These are phyloP conservation scores for Canis aureus DNA, from an alignment of 2,113 vertebrate genomes.

Conservation along the genomic window DNA sequence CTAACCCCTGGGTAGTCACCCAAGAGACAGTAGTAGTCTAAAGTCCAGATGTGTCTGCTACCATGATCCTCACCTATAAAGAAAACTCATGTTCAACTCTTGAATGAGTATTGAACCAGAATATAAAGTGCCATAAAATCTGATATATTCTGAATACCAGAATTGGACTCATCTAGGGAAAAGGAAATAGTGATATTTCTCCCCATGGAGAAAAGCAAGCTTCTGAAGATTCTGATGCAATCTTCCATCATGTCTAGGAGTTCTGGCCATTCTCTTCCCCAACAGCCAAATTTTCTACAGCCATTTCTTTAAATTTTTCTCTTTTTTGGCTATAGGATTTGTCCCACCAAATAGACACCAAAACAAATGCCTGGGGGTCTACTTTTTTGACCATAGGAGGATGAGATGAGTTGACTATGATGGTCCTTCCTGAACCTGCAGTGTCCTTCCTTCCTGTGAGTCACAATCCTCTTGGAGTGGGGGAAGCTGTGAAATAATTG, in stretches of 20 bases:
- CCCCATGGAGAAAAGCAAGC: background rate
- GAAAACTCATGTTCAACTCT: background rate
- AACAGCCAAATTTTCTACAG: background rate
- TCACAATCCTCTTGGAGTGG: background rate
- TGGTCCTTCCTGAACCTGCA: background rate
- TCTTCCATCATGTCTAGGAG: background rate
- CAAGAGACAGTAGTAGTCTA: background rate
- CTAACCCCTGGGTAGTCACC: background rate
- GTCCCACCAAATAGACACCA: background rate
- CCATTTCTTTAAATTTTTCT: background rate
- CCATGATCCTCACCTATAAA: background rate
- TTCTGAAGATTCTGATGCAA: background rate
- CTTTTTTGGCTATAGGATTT: background rate
- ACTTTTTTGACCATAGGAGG: background rate
- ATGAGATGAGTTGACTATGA: background rate
- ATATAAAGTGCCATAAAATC: background rate
- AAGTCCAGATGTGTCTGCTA: background rate
- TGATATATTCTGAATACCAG: background rate
- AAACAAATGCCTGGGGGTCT: background rate
- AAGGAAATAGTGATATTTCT: background rate
- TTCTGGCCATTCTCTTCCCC: background rate
- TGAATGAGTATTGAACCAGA: background rate
- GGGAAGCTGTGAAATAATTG: background rate
- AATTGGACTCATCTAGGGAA: background rate
- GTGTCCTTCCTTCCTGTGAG: background rate